These are phyloP conservation scores for Ligdia adustata DNA, from an alignment of 2,888 invertebrate species.

Conservation along the genomic window DNA sequence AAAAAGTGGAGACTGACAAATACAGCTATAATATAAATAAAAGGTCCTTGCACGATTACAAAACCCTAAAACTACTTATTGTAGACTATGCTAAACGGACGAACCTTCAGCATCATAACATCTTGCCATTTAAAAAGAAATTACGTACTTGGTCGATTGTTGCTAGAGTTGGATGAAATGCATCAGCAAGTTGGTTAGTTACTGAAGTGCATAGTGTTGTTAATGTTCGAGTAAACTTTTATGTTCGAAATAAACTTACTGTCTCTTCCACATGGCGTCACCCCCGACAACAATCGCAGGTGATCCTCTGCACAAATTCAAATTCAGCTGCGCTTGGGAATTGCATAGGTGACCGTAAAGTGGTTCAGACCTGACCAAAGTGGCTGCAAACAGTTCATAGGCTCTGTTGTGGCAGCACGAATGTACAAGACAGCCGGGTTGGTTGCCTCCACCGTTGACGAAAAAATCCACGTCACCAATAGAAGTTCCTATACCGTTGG, in stretches of 20 bases:
- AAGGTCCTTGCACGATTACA: no score
- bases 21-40: no score
- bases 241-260: constrained; percentile 42
- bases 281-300: constrained; percentile 49
- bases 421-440: constrained; percentile 62
- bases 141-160: no score
- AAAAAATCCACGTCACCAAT: constrained; percentile 94
- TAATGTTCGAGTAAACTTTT: no score
- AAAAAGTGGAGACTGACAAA: no score
- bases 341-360: constrained; percentile 51
- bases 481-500: constrained; percentile 87
- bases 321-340: constrained; percentile 39
- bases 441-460: constrained; percentile 92
- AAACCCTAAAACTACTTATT: no score
- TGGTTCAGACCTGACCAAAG: constrained; percentile 39
- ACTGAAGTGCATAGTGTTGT: no score
- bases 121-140: no score
- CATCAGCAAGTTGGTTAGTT: no score
- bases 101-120: no score
- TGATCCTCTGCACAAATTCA: constrained; percentile 51
- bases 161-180: no score
- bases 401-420: constrained; percentile 59
- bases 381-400: constrained; percentile 55
- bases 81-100: no score
- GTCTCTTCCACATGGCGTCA: constrained; percentile 44